Evolutionary conservation across 2,113 vertebrate species (phyloP), one percentile per base, ranked within the genome.

Genomic region (Cranoglanis bouderius): DNA sequence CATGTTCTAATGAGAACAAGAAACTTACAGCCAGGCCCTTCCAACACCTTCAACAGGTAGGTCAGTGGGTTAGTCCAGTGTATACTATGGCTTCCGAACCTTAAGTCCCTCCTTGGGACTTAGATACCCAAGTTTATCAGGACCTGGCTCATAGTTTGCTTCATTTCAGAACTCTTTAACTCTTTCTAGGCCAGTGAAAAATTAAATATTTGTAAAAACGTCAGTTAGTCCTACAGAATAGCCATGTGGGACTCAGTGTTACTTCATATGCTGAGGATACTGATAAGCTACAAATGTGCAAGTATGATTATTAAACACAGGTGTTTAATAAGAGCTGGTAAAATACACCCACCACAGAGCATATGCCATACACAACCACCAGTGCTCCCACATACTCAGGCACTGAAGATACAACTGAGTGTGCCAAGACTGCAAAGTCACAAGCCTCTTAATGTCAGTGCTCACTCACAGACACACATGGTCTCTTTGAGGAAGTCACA

Each of bases 401-500:
- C 46, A 61, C 16, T 10, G 43, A 82, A 21, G 49, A 67, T 61
- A 26, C 55, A 61, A 61, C 32, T 81, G 59, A 67, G 55, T 55
- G 61, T 74, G 55, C 35, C 46, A 83, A 86, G 84, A 67, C 84
- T 67, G 85, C 82, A 59, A 59, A 55, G 24, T 84, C 85, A 83
- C 88, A 88, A 89, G 86, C 70, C 57, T 83, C 80, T 82, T 88
- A 88, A 88, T 90, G 87, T 91, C 75, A 78, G 80, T 67, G 61
- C 74, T 65, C 74, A 78, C 67, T 75, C 81, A 88, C 65, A 88
- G 53, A 59, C 81, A 59, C 57, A 89, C 35, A n/a, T 32, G 40
- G 19, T 29, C 84, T 90, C 78, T 88, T 77, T 91, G 87, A 90
- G 90, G 88, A 91, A 91, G 86, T 91, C 51, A 86, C 70, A 78